phyloP scores from a whole-genome alignment of 2,797 vertebrate species.

The Xyrichtys novacula region DNA sequence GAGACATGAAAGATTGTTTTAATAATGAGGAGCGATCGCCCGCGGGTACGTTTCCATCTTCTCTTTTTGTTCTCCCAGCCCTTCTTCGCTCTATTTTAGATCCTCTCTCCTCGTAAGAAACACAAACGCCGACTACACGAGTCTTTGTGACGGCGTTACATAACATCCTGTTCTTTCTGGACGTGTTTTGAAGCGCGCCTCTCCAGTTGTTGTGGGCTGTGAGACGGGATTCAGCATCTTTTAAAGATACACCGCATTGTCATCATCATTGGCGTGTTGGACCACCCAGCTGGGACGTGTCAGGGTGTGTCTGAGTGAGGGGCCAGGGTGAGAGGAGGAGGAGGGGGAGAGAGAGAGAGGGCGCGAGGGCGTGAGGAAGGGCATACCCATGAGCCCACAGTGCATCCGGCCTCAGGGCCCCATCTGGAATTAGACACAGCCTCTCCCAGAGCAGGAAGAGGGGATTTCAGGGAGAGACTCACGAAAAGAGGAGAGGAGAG shows the following conservation, averaged over 20 bases:
- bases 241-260: background rate
- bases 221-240: background rate
- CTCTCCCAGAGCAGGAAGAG: slow-evolving; percentile 69
- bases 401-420: slow-evolving; percentile 72
- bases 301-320: slow-evolving; percentile 52
- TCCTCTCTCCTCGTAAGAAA: background rate
- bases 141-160: background rate
- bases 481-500: slow-evolving; percentile 9
- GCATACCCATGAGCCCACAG: slow-evolving; percentile 67
- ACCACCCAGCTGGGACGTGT: slow-evolving; percentile 62
- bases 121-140: slow-evolving; percentile 3
- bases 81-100: background rate
- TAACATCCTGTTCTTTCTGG: slow-evolving; percentile 28
- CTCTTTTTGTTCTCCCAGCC: background rate
- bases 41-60: background rate
- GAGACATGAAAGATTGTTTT: background rate
- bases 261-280: slow-evolving; percentile 8
- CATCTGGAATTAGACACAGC: slow-evolving; percentile 71
- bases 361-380: slow-evolving; percentile 60
- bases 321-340: slow-evolving; percentile 17
- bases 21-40: slow-evolving; percentile 1
- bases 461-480: slow-evolving; percentile 35
- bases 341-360: slow-evolving; percentile 10
- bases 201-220: background rate
- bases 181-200: background rate